Percentiles rank a stretch among this genome's conserved stretches.
These are phyloP conservation scores for Microctonus aethiopoides DNA, from an alignment of 2,888 invertebrate species.

Conservation along the genomic window DNA sequence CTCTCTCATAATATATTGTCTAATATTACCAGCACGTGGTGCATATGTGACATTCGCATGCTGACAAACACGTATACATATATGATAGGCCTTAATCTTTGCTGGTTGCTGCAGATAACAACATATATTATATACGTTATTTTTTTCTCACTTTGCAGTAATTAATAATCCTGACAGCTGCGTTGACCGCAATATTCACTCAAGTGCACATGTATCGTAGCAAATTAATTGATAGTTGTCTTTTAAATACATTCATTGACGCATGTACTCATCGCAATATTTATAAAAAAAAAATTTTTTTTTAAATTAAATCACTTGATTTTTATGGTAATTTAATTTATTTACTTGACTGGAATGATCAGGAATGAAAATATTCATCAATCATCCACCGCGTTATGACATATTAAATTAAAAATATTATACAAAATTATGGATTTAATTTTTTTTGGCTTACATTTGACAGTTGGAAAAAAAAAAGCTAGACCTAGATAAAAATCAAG, in stretches of 20 bases:
- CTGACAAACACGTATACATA: not conserved
- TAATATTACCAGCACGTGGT: not conserved
- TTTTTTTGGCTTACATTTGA: not conserved
- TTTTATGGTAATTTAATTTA: too few relatives aligned
- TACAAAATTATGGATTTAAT: constrained; percentile 11
- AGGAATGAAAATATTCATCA: too few relatives aligned
- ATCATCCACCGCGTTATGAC: too few relatives aligned
- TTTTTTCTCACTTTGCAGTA: not conserved
- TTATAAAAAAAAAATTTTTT: not conserved
- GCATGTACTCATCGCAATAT: not conserved
- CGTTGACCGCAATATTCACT: not conserved
- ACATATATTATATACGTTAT: not conserved
- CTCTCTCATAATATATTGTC: not conserved
- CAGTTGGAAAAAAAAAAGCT: constrained; percentile 17
- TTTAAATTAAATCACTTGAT: not conserved
- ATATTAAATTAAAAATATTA: not conserved
- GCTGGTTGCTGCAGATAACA: not conserved
- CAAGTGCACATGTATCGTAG: not conserved
- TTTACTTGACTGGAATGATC: too few relatives aligned
- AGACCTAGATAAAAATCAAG: constrained; percentile 38
- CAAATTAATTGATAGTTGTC: not conserved
- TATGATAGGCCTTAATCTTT: not conserved
- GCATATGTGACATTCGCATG: constrained; percentile 6
- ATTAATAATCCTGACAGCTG: constrained; percentile 15
- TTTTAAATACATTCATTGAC: not conserved